Percentiles rank a stretch among this genome's conserved stretches.
phyloP scores from a whole-genome alignment of 2,113 vertebrate genomes.

The Oncorhynchus mykiss region DNA sequence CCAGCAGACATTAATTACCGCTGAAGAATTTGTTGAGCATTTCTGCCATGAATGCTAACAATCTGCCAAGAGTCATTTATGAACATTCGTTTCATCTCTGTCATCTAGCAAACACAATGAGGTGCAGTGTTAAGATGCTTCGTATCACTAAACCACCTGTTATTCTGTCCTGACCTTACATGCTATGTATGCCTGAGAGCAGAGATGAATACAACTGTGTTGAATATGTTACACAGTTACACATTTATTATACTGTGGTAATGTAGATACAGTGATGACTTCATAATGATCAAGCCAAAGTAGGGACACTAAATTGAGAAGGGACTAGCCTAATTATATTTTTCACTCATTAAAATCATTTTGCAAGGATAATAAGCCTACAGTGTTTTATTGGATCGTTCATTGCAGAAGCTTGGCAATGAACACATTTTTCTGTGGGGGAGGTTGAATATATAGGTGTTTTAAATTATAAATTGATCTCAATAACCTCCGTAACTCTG shows the following conservation, averaged over 20 bases:
- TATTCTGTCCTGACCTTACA: slow-evolving; percentile 37
- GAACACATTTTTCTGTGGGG: background rate
- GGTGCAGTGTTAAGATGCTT: slow-evolving; percentile 3
- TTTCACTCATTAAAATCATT: background rate
- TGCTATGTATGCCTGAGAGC: slow-evolving; percentile 36
- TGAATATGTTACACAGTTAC: slow-evolving; percentile 20
- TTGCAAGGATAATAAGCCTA: background rate
- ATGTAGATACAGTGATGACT: background rate
- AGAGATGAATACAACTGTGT: slow-evolving; percentile 40
- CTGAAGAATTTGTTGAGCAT: slow-evolving; percentile 50
- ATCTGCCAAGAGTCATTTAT: slow-evolving; percentile 50
- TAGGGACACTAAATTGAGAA: background rate
- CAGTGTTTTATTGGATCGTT: background rate
- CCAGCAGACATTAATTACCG: slow-evolving; percentile 70
- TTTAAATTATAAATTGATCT: background rate
- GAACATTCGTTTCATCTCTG: slow-evolving; percentile 46
- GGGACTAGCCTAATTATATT: background rate
- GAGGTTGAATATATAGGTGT: background rate
- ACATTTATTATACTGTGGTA: too few relatives aligned
- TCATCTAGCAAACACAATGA: slow-evolving; percentile 17
- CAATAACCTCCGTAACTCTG: background rate
- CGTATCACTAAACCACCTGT: slow-evolving; percentile 54
- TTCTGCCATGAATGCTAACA: slow-evolving; percentile 55
- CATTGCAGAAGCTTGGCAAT: background rate
- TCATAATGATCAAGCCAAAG: slow-evolving; percentile 11